A percentile compares a stretch with the other conserved stretches of the same genome.
Evolutionary conservation across 2,888 invertebrate species (phyloP).

Genomic region (Zygogramma bicolorata): DNA sequence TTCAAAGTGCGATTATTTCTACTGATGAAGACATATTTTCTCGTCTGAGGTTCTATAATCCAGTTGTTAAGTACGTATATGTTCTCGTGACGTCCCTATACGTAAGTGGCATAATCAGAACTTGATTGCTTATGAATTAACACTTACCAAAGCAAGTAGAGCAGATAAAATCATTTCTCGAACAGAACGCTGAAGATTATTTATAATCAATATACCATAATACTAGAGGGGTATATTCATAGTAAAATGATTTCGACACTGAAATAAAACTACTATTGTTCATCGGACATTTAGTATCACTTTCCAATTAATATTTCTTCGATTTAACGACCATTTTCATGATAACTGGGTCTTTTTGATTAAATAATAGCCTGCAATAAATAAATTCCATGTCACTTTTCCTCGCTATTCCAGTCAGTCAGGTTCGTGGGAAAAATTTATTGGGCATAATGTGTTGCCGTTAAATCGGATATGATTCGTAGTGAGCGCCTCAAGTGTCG

Average conservation of each 20-base stretch:
- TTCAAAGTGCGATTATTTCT: no score
- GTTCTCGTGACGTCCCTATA: not conserved
- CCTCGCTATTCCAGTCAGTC: not conserved
- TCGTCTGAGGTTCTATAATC: no score
- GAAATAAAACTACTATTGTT: not conserved
- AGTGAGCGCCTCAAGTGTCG: not conserved
- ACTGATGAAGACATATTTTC: no score
- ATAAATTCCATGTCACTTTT: not conserved
- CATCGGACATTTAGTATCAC: not conserved
- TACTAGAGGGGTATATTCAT: not conserved
- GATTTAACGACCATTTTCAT: not conserved
- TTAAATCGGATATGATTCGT: not conserved
- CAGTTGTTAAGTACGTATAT: not conserved
- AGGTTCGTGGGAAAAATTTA: not conserved
- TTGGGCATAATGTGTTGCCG: not conserved
- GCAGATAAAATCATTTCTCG: not conserved
- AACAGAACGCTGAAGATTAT: not conserved
- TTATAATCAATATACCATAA: not conserved
- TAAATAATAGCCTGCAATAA: not conserved
- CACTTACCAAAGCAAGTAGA: not conserved
- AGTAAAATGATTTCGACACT: not conserved
- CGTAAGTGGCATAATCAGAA: not conserved
- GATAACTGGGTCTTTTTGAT: not conserved
- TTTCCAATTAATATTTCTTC: not conserved
- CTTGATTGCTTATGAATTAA: not conserved